A percentile compares a stretch with the other conserved stretches of the same genome.
Conservation (phyloP, 2,113 vertebrate genomes). For the Dendropsophus ebraccatus region DNA sequence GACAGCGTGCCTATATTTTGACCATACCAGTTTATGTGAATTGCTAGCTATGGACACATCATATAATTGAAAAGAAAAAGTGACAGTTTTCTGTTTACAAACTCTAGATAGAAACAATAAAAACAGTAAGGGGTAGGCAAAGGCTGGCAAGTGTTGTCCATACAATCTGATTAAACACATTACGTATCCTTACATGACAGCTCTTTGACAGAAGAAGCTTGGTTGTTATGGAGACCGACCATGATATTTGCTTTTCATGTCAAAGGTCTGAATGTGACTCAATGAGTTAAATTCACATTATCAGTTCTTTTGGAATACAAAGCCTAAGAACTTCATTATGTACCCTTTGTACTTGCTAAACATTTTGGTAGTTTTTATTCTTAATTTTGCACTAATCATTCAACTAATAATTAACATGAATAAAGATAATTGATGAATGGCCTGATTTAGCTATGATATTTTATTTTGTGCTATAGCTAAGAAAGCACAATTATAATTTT, state of each 20-base stretch:
- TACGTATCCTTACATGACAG: conserved; percentile 51
- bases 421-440: background rate
- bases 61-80: conserved; percentile 33
- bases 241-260: conserved; percentile 62
- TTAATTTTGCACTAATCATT: background rate
- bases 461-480: too few relatives aligned
- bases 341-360: background rate
- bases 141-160: conserved; percentile 45
- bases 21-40: background rate
- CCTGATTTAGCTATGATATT: background rate
- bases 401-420: background rate
- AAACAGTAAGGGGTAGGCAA: conserved; percentile 56
- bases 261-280: conserved; percentile 57
- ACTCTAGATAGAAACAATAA: conserved; percentile 42
- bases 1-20: background rate
- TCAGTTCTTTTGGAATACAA: conserved; percentile 14
- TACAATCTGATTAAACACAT: conserved; percentile 60
- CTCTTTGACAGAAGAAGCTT: conserved; percentile 59
- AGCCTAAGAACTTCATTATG: background rate
- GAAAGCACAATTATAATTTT: background rate
- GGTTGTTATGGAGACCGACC: conserved; percentile 58
- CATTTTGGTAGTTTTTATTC: background rate
- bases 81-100: conserved; percentile 46
- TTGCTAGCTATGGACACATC: conserved; percentile 6
- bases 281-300: conserved; percentile 56